These are phyloP conservation scores for Gonioctena quinquepunctata DNA, from an alignment of 1,140 invertebrate species.

Conservation along the genomic window DNA sequence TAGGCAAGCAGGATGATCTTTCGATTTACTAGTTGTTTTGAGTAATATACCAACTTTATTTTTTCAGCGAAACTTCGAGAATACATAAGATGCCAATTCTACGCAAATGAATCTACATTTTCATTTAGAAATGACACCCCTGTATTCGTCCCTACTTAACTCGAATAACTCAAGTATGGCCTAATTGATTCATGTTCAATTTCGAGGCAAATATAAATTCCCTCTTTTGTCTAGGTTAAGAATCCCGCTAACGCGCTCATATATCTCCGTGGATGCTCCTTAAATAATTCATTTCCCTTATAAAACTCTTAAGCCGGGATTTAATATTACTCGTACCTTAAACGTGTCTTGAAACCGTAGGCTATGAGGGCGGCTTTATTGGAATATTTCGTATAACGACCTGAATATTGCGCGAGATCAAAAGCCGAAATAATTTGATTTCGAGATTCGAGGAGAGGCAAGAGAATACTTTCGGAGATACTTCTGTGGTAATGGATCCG, in stretches of 20 bases:
- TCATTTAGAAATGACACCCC: no score
- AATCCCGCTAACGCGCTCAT: slow-evolving; percentile 26
- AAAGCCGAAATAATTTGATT: slow-evolving; percentile 9
- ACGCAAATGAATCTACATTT: no score
- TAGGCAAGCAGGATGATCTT: no score
- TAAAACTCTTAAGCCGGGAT: slow-evolving; percentile 41
- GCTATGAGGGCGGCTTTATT: slow-evolving; percentile 23
- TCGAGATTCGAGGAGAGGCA: neutral
- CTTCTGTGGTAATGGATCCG: neutral
- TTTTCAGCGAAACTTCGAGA: no score
- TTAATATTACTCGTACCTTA: slow-evolving; percentile 35
- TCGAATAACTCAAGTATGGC: no score
- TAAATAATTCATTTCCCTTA: slow-evolving; percentile 44
- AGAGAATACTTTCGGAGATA: neutral
- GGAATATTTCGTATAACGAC: slow-evolving; percentile 14
- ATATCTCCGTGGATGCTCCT: slow-evolving; percentile 34
- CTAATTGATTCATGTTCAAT: neutral
- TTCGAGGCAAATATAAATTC: neutral
- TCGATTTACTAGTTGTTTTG: no score
- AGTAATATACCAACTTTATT: no score
- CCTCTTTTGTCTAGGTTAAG: neutral
- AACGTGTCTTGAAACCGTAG: slow-evolving; percentile 25
- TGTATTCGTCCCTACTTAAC: no score
- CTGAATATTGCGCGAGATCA: neutral
- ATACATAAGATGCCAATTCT: no score